Conservation (phyloP, 2,113 vertebrate species). For the Lichenostomus cassidix region DNA sequence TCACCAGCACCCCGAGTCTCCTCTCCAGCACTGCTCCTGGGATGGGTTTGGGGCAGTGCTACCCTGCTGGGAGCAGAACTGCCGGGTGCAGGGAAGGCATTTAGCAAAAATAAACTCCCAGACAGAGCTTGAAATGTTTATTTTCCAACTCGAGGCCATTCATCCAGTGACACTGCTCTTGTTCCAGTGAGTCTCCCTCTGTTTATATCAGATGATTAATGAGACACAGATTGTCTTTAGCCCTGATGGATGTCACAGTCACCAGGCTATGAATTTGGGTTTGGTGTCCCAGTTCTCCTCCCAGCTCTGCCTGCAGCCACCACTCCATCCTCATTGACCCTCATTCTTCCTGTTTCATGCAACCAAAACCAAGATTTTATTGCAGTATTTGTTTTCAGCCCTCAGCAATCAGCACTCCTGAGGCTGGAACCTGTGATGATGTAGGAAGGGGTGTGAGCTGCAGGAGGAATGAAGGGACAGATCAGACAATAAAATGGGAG, state of each 20-base stretch:
- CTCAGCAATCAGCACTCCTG: background rate
- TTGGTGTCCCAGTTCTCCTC: background rate
- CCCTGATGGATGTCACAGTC: background rate
- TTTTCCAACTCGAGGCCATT: conserved; percentile 46
- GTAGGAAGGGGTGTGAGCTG: background rate
- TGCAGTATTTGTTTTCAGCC: background rate
- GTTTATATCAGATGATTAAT: conserved; percentile 51
- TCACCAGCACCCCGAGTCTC: rapidly evolving
- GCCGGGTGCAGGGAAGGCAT: background rate
- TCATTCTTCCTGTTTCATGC: background rate
- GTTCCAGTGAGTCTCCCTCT: background rate
- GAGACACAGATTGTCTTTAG: conserved; percentile 24
- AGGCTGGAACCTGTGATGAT: background rate
- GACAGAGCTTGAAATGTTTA: conserved; percentile 54
- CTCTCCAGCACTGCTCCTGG: background rate
- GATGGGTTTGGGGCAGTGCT: background rate
- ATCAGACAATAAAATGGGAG: background rate
- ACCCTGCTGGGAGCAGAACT: background rate
- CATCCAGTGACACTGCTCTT: conserved; percentile 6
- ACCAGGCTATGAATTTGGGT: background rate
- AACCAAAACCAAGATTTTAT: background rate
- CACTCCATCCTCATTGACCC: background rate
- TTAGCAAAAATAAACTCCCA: conserved; percentile 36
- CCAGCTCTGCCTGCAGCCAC: background rate
- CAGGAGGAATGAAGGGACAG: background rate